Conservation (phyloP, 2,113 vertebrate species). For the Tragelaphus strepsiceros region DNA sequence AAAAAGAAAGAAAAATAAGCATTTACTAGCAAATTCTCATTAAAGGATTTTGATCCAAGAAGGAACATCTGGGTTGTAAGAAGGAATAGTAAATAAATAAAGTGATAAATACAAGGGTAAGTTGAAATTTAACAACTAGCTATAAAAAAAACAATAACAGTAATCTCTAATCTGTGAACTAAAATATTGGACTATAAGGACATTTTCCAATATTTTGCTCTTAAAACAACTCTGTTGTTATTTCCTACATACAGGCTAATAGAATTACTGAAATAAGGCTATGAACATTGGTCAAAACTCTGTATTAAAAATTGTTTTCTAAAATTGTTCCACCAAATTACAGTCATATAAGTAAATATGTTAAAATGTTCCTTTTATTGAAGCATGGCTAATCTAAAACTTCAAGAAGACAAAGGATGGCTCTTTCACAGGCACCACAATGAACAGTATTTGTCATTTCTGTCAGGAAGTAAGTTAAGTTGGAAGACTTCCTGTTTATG, state of each 20-base stretch:
- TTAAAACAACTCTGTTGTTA: neutral
- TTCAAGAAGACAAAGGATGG: neutral
- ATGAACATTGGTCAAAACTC: neutral
- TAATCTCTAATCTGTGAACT: neutral
- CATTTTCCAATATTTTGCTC: neutral
- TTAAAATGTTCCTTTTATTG: neutral
- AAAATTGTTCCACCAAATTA: neutral
- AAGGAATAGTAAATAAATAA: neutral
- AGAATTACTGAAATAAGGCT: neutral
- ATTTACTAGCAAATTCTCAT: neutral
- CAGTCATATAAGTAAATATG: neutral
- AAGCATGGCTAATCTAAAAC: neutral
- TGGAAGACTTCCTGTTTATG: constrained; percentile 49
- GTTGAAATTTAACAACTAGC: neutral
- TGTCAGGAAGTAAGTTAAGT: neutral
- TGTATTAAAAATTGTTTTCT: neutral
- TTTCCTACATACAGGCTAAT: neutral
- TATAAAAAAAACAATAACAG: neutral
- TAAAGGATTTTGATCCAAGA: neutral
- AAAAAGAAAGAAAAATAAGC: neutral
- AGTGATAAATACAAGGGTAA: neutral
- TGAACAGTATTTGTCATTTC: neutral
- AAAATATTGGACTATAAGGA: neutral
- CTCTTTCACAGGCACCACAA: neutral
- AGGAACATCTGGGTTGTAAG: constrained; percentile 5